Percentiles rank a stretch among this genome's conserved stretches.
phyloP scores from a whole-genome alignment of 2,888 invertebrate genomes.

The Drosophila robusta region DNA sequence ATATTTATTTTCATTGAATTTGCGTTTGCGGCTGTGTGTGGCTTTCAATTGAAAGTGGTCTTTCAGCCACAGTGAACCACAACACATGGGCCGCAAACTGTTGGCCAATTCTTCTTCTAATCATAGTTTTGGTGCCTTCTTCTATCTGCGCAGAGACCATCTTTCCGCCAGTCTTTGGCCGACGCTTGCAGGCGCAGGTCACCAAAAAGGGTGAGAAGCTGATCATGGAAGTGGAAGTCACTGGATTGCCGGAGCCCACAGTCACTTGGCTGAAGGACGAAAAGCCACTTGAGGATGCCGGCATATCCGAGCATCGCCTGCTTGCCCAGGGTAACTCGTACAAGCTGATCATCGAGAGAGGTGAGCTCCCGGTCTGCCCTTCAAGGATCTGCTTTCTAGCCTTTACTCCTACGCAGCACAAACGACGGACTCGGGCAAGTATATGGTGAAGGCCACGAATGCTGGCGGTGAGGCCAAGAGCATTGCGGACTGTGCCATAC shows the following conservation, averaged over 20 bases:
- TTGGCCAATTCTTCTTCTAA: conserved; percentile 13
- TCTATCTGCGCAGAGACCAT: conserved; percentile 87
- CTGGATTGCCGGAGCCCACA: conserved; percentile 91
- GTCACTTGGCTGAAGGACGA: conserved; percentile 92
- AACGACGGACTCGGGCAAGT: conserved; percentile 90
- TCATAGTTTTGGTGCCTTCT: conserved; percentile 12
- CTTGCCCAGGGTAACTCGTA: conserved; percentile 89
- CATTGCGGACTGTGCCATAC: conserved; percentile 91
- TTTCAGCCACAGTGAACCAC: conserved; percentile 25
- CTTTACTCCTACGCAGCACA: conserved; percentile 85
- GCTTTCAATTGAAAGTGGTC: conserved; percentile 48
- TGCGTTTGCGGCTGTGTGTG: conserved; percentile 20
- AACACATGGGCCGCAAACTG: conserved; percentile 29
- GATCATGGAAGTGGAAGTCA: conserved; percentile 91
- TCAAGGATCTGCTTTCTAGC: background rate
- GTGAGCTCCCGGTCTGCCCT: conserved; percentile 82
- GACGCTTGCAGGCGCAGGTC: conserved; percentile 91
- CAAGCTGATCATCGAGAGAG: conserved; percentile 90
- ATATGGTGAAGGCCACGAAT: conserved; percentile 90
- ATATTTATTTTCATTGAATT: conserved; percentile 40
- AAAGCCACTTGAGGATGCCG: conserved; percentile 87
- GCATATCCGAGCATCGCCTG: conserved; percentile 86
- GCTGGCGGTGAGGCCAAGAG: conserved; percentile 93
- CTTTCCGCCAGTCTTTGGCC: conserved; percentile 92
- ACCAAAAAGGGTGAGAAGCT: conserved; percentile 90